phyloP scores from a whole-genome alignment of 2,113 vertebrate genomes.

The Rhabdornis inornatus region DNA sequence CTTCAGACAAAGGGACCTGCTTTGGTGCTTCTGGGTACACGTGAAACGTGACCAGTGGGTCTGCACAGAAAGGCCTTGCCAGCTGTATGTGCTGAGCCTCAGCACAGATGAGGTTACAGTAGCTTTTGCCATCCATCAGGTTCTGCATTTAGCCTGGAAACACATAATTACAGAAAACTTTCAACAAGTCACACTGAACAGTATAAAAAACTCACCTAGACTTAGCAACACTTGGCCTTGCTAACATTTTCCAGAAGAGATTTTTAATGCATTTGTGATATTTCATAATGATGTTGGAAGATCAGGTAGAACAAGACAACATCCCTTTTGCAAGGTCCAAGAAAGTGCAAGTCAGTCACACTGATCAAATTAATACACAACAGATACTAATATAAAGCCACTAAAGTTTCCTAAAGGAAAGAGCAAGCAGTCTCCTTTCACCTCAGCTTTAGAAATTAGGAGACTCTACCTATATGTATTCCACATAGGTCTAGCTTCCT shows the following conservation, averaged over 20 bases:
- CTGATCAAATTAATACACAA: not conserved
- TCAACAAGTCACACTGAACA: not conserved
- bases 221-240: not conserved
- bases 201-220: not conserved
- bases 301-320: not conserved
- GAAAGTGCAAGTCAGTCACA: not conserved
- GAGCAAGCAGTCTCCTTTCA: not conserved
- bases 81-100: conserved; percentile 56
- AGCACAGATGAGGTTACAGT: conserved; percentile 18
- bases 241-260: not conserved
- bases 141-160: conserved; percentile 66
- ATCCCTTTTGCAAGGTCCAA: not conserved
- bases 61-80: conserved; percentile 58
- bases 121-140: conserved; percentile 56
- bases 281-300: not conserved
- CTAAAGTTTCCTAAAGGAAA: not conserved
- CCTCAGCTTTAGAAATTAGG: not conserved
- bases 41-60: conserved; percentile 59
- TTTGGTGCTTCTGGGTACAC: conserved; percentile 52
- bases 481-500: not conserved
- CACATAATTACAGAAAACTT: not conserved
- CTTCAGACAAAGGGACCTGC: conserved; percentile 59
- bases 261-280: not conserved
- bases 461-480: not conserved
- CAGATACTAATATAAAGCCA: not conserved